Evolutionary conservation across 2,888 invertebrate genomes (phyloP).

Genomic region (Temnothorax unifasciatus): DNA sequence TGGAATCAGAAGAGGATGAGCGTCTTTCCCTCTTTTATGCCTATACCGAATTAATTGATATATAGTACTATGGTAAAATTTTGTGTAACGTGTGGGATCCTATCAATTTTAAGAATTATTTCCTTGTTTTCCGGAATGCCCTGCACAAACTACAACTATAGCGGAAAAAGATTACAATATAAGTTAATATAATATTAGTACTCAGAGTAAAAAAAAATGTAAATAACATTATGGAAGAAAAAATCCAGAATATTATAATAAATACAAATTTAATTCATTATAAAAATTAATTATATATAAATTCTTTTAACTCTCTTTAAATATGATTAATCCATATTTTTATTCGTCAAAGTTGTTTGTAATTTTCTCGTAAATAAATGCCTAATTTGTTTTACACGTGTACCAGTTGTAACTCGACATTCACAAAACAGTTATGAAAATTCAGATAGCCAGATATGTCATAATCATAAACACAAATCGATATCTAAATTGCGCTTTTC

Average conservation of each 20-base stretch:
- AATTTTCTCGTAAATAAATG: not conserved
- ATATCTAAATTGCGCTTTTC: conserved; percentile 1
- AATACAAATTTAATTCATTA: not conserved
- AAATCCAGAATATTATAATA: not conserved
- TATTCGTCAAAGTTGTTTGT: not conserved
- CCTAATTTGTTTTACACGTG: not conserved
- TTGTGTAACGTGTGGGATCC: not conserved
- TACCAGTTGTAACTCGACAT: not conserved
- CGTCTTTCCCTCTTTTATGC: not conserved
- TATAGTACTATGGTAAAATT: not conserved
- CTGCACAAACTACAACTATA: not conserved
- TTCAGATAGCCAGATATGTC: not conserved
- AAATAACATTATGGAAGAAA: not conserved
- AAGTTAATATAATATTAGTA: not conserved
- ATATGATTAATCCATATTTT: not conserved
- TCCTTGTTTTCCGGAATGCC: not conserved
- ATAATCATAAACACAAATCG: not conserved
- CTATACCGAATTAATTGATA: conserved; percentile 25
- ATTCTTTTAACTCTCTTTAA: not conserved
- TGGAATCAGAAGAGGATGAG: not conserved
- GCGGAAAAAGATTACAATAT: not conserved
- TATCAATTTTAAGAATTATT: not conserved
- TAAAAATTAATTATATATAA: not conserved
- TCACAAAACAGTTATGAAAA: conserved; percentile 4
- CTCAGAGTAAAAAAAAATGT: not conserved